These are phyloP conservation scores for Tiliqua scincoides DNA, from an alignment of 2,113 vertebrate species.

Conservation along the genomic window DNA sequence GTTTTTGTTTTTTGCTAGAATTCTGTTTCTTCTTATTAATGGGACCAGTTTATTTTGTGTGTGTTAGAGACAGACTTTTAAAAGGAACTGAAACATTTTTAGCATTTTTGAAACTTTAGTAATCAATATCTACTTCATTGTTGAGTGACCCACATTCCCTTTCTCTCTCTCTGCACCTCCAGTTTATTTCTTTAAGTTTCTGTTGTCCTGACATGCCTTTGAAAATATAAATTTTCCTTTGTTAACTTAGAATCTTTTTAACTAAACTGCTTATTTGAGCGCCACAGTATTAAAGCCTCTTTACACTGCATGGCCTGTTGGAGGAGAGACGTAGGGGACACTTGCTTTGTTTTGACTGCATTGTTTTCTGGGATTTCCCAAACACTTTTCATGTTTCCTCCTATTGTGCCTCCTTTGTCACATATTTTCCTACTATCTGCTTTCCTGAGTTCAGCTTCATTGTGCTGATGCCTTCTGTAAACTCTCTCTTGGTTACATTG, in stretches of 20 bases:
- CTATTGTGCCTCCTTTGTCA: conserved; percentile 37
- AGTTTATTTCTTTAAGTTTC: not conserved
- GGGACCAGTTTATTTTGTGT: not conserved
- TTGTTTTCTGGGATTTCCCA: conserved; percentile 24
- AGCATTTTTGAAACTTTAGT: conserved; percentile 8
- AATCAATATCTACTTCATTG: not conserved
- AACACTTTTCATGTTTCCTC: conserved; percentile 39
- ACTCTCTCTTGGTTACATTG: conserved; percentile 11
- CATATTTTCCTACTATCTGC: conserved; percentile 47
- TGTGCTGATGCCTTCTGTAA: conserved; percentile 47
- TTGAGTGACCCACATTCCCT: conserved; percentile 5
- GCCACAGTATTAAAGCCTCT: not conserved
- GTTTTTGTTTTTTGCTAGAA: too few species aligned
- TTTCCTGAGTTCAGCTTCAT: conserved; percentile 55
- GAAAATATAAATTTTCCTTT: not conserved
- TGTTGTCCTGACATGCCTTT: conserved; percentile 1
- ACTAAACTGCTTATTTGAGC: conserved; percentile 3
- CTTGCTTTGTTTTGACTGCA: not conserved
- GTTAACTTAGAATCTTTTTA: not conserved
- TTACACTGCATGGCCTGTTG: not conserved
- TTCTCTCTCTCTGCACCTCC: not conserved
- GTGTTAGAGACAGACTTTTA: not conserved
- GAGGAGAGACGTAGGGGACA: not conserved
- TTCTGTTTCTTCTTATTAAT: not conserved
- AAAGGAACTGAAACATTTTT: not conserved